phyloP scores from a whole-genome alignment of 2,113 vertebrate species.

The Salvator merianae region DNA sequence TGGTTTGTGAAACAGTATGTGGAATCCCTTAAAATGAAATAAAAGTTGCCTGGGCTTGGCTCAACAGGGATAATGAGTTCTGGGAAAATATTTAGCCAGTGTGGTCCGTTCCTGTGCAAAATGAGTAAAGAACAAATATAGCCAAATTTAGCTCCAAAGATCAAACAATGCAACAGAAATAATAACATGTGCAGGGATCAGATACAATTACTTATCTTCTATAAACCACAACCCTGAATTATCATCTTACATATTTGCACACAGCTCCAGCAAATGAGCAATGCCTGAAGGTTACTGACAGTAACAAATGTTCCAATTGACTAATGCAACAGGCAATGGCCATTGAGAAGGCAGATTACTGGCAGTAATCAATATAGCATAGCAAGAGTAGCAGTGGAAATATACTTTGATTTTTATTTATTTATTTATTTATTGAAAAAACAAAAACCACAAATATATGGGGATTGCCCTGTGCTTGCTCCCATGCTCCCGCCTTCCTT shows the following conservation, averaged over 20 bases:
- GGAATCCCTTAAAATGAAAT: not conserved
- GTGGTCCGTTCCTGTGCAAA: not conserved
- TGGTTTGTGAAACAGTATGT: not conserved
- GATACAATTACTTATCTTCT: conserved; percentile 9
- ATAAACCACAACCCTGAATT: not conserved
- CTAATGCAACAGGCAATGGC: conserved; percentile 43
- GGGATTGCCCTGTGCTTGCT: conserved; percentile 41
- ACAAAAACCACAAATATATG: conserved; percentile 15
- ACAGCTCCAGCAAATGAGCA: conserved; percentile 1
- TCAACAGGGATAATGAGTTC: not conserved
- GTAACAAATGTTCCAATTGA: conserved; percentile 43
- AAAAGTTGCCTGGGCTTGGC: not conserved
- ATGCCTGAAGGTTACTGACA: conserved; percentile 48
- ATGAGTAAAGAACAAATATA: not conserved
- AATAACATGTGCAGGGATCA: not conserved
- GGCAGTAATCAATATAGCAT: conserved; percentile 41
- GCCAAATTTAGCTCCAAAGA: not conserved
- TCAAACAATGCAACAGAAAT: conserved; percentile 10
- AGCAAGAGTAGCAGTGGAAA: conserved; percentile 23
- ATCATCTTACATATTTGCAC: conserved; percentile 9
- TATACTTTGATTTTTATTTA: conserved; percentile 31
- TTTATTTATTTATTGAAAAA: not conserved
- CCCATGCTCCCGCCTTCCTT: not conserved
- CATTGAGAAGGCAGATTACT: conserved; percentile 31
- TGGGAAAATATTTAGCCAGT: not conserved